Base-by-base conservation (phyloP, 2,113 vertebrate species). In the Clupea harengus region DNA sequence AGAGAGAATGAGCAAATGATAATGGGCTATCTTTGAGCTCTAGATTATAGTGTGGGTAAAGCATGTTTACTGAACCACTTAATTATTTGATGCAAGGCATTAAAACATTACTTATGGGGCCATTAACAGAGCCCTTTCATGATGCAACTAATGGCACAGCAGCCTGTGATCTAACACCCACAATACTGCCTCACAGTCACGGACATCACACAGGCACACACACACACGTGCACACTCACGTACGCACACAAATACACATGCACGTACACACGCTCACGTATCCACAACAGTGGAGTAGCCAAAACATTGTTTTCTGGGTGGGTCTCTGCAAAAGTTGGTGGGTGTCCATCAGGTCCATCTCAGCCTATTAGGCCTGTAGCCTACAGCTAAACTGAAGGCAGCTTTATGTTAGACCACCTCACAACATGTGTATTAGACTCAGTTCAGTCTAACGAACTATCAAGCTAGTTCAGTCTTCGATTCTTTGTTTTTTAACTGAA, bases 101-200 rank as follows among this genome's bases (percentile, higher is more conserved):
- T 72, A 72, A 72, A 72, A 72, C 64, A 72, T 72, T 72, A 72
- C 64, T 72, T 72, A 72, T 72, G 64, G 64, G 64, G 64, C 64
- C 64, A 72, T 72, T 72, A 72, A 25, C 25, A 72, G 10, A 72
- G n/a, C 28, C 64, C 25, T 28, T 72, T 72, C 64, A 72, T 32
- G 25, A 32, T 25, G n/a, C 64, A 72, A 72, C 64, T 72, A 72
- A 72, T 72, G 64, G 64, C 64, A 72, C 22, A 5, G 6, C 22
- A 64, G 57, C 57, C 57, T 64, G 57, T 64, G 20, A 64, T 64
- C 57, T 64, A 64, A 64, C 57, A 64, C 20, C 57, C 57, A 64
- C 57, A 64, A 64, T 64, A 64, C 57, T 64, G 57, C 57, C 20
- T 64, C 22, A 64, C 57, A n/a, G 20, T n/a, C 57, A n/a, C 22